Evolutionary conservation across 2,888 invertebrate species (phyloP).

Genomic region (Scaptomyza polygonia): DNA sequence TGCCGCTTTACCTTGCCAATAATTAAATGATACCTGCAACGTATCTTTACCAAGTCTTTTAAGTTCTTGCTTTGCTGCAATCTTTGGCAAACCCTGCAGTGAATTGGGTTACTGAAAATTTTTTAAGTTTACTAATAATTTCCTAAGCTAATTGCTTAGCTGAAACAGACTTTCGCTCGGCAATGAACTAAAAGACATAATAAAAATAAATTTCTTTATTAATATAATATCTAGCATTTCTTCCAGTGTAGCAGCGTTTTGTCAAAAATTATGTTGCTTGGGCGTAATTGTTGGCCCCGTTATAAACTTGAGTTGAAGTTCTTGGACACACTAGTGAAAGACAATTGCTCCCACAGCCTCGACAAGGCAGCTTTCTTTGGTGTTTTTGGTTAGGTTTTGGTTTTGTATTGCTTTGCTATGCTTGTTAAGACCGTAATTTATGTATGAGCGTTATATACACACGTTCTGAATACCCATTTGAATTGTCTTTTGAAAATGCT

Average conservation of each 20-base stretch:
- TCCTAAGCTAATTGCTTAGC: conserved; percentile 46
- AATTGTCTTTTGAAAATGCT: conserved; percentile 33
- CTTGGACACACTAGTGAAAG: conserved; percentile 65
- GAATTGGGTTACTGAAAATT: conserved; percentile 57
- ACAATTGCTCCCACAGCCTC: conserved; percentile 76
- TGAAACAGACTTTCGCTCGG: conserved; percentile 47
- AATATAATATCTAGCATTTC: conserved; percentile 52
- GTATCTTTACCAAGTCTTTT: neutral
- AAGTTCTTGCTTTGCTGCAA: neutral
- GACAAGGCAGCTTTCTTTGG: conserved; percentile 61
- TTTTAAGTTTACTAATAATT: conserved; percentile 48
- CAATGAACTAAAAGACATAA: conserved; percentile 14
- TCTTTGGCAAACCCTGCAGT: conserved; percentile 18
- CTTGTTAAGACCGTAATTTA: conserved; percentile 66
- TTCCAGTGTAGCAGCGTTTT: conserved; percentile 51
- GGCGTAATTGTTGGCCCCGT: conserved; percentile 78
- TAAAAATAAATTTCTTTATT: conserved; percentile 64
- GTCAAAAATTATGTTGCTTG: conserved; percentile 60
- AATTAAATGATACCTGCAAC: conserved; percentile 13
- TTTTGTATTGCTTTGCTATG: conserved; percentile 13
- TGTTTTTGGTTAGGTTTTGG: conserved; percentile 33
- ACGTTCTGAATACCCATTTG: conserved; percentile 52
- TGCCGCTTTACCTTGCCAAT: conserved; percentile 25
- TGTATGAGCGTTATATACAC: conserved; percentile 55
- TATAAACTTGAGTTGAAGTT: conserved; percentile 43